Base-by-base conservation (phyloP, 2,888 invertebrate species). In the Drosophila niveifrons region DNA sequence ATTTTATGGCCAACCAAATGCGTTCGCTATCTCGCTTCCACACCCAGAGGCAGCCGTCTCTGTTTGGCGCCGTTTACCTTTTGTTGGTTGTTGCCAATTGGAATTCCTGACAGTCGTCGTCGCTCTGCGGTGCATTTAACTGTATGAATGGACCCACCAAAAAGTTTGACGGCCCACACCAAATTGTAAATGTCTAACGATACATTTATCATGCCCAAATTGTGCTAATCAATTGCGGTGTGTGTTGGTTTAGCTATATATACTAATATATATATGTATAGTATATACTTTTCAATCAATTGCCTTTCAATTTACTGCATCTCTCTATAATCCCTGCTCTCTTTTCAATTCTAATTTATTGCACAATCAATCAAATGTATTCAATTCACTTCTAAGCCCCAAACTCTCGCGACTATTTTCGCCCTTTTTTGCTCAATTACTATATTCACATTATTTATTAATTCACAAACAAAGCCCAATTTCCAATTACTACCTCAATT, bases 181-280 rank as follows among this genome's bases (percentile, higher is more conserved):
- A 46, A 55, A 55, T 44, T 55, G 47, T 66, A 61, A 68, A 57
- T 66, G 52, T 66, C 48, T 61, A 62, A 62, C 62, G 66, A 55
- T 52, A 67, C 72, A 80, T 80, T 83, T 80, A 80, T 80, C 70
- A 77, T 73, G 73, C 53, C 83, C 55, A 82, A 82, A 80, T 67
- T 66, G 66, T 59, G 66, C 73, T 72, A 80, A 82, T 85, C 86
- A 86, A 78, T 72, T 86, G 71, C 62, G 48, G 62, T 57, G 18
- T 15, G 13, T 11, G 15, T 47, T 46, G 11, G 13, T 15, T 29
- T n/a, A 10, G n/a, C 44, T 6, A 23, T 10, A 23, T 28, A 41
- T 36, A 41, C 13, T 4, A 29, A 17, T 43, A 15, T 43, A 15
- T 41, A 31, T 31, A 4, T n/a, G 29, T 7, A 34, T 34, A 11